Conservation (phyloP, 2,113 vertebrate species). For the Ia io region DNA sequence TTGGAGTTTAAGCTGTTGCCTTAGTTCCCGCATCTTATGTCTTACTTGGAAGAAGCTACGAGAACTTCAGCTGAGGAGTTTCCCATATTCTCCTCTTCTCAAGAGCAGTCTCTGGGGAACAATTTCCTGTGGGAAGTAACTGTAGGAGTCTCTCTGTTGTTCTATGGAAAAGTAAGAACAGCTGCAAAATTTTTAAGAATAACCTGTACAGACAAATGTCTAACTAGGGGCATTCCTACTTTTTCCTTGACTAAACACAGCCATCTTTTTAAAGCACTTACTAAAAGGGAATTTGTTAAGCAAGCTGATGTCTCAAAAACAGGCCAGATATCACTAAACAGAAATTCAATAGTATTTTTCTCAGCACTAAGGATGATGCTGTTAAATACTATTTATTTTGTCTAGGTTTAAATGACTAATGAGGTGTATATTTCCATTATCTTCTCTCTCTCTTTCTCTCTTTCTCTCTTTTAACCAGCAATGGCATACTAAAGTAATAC, state of each 20-base stretch:
- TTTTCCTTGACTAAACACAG: slow-evolving; percentile 56
- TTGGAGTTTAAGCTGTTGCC: slow-evolving; percentile 9
- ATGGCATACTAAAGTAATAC: not conserved
- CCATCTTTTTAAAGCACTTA: slow-evolving; percentile 46
- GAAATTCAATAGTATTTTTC: slow-evolving; percentile 52
- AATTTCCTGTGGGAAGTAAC: slow-evolving; percentile 73
- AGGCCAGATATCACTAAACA: not conserved
- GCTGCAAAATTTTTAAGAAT: slow-evolving; percentile 64
- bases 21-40: not conserved
- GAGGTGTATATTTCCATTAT: not conserved
- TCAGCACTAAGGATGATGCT: slow-evolving; percentile 45
- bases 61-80: slow-evolving; percentile 56
- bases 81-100: slow-evolving; percentile 37
- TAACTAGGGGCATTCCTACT: slow-evolving; percentile 49
- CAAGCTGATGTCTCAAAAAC: slow-evolving; percentile 17
- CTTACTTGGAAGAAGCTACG: slow-evolving; percentile 33
- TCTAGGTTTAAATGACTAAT: slow-evolving; percentile 52
- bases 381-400: slow-evolving; percentile 70
- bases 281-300: slow-evolving; percentile 54
- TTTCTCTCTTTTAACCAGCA: not conserved
- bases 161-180: slow-evolving; percentile 65
- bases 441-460: not conserved
- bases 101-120: slow-evolving; percentile 56
- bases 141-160: slow-evolving; percentile 48
- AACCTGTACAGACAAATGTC: slow-evolving; percentile 62